Evolutionary conservation across 2,888 invertebrate genomes (phyloP).

Genomic region (Drosophila emarginata): DNA sequence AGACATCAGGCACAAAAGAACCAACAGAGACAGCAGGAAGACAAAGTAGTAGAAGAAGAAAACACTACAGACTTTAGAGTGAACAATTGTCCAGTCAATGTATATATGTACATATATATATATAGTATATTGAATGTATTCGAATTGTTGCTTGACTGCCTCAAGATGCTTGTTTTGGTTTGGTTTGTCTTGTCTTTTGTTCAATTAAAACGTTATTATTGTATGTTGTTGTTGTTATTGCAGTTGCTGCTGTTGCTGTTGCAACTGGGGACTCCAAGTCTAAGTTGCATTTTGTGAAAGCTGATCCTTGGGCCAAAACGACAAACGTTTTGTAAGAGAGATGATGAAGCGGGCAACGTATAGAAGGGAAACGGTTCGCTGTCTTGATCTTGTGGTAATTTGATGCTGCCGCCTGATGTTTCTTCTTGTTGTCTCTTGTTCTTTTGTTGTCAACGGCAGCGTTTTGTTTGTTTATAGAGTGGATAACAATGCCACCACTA

Average conservation of each 20-base stretch:
- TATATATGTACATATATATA: neutral
- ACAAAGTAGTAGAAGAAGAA: constrained; percentile 10
- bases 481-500: constrained; percentile 41
- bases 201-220: constrained; percentile 79
- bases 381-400: constrained; percentile 62
- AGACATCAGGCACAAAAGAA: constrained; percentile 28
- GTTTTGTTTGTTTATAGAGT: constrained; percentile 70
- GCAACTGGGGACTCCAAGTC: constrained; percentile 73
- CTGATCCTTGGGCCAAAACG: constrained; percentile 59
- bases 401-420: constrained; percentile 52
- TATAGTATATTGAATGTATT: constrained; percentile 9
- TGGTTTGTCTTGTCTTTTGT: constrained; percentile 55
- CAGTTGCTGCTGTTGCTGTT: neutral
- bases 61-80: constrained; percentile 22
- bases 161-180: constrained; percentile 31
- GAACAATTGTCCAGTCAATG: constrained; percentile 40
- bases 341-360: neutral
- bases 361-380: constrained; percentile 14
- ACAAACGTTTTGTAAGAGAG: constrained; percentile 63
- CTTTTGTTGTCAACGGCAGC: constrained; percentile 47
- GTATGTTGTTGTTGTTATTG: constrained; percentile 47
- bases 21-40: constrained; percentile 5
- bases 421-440: constrained; percentile 26
- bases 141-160: constrained; percentile 63
- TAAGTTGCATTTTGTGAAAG: constrained; percentile 74